Conservation (phyloP, 2,888 invertebrate genomes). For the Phania funesta region DNA sequence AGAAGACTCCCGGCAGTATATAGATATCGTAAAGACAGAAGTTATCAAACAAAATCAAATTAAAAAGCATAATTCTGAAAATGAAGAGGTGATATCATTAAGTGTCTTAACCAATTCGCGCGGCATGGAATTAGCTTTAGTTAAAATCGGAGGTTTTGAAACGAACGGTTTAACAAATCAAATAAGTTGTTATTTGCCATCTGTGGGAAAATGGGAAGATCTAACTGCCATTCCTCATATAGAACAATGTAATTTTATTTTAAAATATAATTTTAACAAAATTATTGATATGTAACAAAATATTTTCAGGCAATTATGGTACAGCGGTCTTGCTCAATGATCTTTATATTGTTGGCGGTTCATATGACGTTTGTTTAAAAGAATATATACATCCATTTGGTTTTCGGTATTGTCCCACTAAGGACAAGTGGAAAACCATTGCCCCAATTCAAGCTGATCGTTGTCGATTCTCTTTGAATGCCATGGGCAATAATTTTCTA, state of each 20-base stretch:
- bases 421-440: slow-evolving; percentile 85
- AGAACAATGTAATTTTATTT: slow-evolving; percentile 82
- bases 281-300: neutral
- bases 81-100: slow-evolving; percentile 64
- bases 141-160: slow-evolving; percentile 87
- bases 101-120: slow-evolving; percentile 82
- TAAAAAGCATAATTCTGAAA: slow-evolving; percentile 46
- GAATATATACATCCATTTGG: slow-evolving; percentile 88
- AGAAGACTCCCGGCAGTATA: slow-evolving; percentile 40
- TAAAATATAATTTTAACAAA: neutral
- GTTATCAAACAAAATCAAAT: slow-evolving; percentile 66
- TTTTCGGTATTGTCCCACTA: slow-evolving; percentile 84
- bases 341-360: slow-evolving; percentile 86
- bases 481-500: slow-evolving; percentile 81
- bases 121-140: slow-evolving; percentile 85
- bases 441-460: slow-evolving; percentile 85
- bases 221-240: slow-evolving; percentile 87
- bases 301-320: slow-evolving; percentile 83
- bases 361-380: slow-evolving; percentile 84
- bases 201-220: slow-evolving; percentile 83
- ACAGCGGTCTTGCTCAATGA: slow-evolving; percentile 85
- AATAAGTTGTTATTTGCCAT: slow-evolving; percentile 84
- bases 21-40: slow-evolving; percentile 60
- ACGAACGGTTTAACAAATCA: slow-evolving; percentile 85
- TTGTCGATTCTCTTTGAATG: slow-evolving; percentile 85